Evolutionary conservation across 2,888 invertebrate species (phyloP), one percentile per base, ranked within the genome.

Genomic region (Ptilodon capucinus): DNA sequence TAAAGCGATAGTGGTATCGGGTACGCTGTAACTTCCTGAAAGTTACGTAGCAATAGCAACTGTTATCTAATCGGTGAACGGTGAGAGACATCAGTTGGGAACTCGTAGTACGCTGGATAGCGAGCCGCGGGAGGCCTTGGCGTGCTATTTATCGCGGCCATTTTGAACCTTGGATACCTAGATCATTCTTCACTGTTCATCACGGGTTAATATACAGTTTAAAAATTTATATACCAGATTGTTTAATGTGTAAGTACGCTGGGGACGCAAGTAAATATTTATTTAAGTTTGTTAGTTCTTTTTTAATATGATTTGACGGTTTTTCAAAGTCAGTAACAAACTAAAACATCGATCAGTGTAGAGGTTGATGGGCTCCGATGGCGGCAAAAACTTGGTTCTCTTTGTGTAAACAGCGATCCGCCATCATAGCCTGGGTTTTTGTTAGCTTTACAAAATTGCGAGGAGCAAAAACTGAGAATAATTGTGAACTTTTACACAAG

Each of bases 301-400:
- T 28, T 39, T 14, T 30, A n/a, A n/a, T 30, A 4, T 30, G n/a
- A 14, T 13, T 32, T 6, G 32, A 32, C 14, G 1, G 8, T 18
- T 51, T 16, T 46, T n/a, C n/a, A n/a, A n/a, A n/a, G n/a, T n/a
- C n/a, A n/a, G n/a, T 45, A 40, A 48, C 48, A 44, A 46, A 46
- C 41, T 25, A 8, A 46, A 45, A 14, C 28, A 5, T 38, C 36
- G 28, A 50, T 48, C 25, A 45, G 42, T 36, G 46, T 18, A 19
- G 39, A 46, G 13, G 46, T 18, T 23, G 39, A 46, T 13, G 36
- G 43, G 36, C 28, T 17, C 44, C 18, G 40, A n/a, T 42, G 34
- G 40, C 38, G 40, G 39, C 35, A 51, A 40, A 23, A 48, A 46
- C 23, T 21, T 42, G 14, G 35, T 50, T 46, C 34, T 44, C 30